Percentiles rank a stretch among this genome's conserved stretches.
These are phyloP conservation scores for Merodon equestris DNA, from an alignment of 2,888 invertebrate genomes.

Conservation along the genomic window DNA sequence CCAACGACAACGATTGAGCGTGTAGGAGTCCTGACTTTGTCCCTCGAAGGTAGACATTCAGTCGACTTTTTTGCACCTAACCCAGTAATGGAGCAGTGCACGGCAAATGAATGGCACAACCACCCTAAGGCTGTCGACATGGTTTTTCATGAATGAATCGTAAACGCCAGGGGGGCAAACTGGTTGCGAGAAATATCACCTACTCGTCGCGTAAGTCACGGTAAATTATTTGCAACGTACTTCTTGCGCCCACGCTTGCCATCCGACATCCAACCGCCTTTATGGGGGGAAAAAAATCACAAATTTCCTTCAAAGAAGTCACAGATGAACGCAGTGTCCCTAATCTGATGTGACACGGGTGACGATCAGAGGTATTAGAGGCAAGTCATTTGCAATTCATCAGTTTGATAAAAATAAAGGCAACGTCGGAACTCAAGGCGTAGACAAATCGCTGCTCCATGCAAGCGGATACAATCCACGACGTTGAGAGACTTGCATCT, in stretches of 20 bases:
- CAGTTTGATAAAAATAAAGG: no score
- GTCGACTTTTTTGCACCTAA: conserved; percentile 13
- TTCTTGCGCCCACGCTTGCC: conserved; percentile 24
- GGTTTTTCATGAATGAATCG: conserved; percentile 61
- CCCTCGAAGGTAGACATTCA: conserved; percentile 46
- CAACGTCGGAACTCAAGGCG: no score
- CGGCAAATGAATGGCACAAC: conserved; percentile 37
- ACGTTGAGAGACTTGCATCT: conserved; percentile 18
- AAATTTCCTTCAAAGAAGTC: conserved; percentile 44
- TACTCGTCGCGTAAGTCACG: conserved; percentile 22
- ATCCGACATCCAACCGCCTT: neutral
- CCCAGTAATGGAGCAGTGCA: neutral
- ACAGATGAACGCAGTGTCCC: conserved; percentile 48
- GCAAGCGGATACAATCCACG: neutral
- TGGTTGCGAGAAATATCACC: conserved; percentile 37
- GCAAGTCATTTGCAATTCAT: neutral
- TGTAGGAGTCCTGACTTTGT: conserved; percentile 58
- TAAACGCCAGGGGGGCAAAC: conserved; percentile 55
- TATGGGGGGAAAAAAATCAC: neutral
- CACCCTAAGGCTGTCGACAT: conserved; percentile 35
- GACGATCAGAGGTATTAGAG: neutral
- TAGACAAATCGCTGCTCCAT: no score
- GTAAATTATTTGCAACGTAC: conserved; percentile 19
- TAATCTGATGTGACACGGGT: neutral
- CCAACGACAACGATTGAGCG: conserved; percentile 29